Evolutionary conservation across 2,113 vertebrate species (phyloP), one percentile per base, ranked within the genome.

Genomic region (Silurus meridionalis): DNA sequence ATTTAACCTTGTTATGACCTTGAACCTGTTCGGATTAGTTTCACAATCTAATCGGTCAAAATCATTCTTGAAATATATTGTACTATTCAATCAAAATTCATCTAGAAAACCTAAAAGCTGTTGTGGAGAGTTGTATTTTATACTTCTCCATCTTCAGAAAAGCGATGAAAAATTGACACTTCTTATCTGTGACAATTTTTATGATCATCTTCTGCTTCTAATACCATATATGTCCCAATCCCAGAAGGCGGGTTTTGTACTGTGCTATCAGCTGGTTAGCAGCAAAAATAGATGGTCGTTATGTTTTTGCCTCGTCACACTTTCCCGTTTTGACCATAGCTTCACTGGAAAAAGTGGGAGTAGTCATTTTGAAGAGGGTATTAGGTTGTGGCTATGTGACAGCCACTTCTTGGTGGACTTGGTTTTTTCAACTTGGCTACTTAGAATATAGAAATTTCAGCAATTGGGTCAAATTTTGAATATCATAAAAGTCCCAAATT

Each of bases 1-100:
- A 17, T 71, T 74, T 50, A 46, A 74, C 71, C 71, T 74, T 23
- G 71, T 14, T 74, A 8, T 74, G 71, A 74, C 71, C 71, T 74
- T 50, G 71, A 5, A 17, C 71, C 19, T 11, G 46, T 21, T 50
- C 50, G 46, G 46, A 2, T 72, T 28, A 37, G 23, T 69, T 46
- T 28, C 14, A 37, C 15, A 69, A 69, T 46, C 69, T 8, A 46
- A 72, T 48, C 69, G 69, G 66, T 69, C 37, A 3, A 1, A 15
- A 15, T 48, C 19, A 48, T 72, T 19, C 6, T 37, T 37, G 37
- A 37, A 37, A 37, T 37, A 37, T 50, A 71, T 8, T 14, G 15
- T 15, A 19, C 28, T 71, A 46, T 46, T 19, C 37, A 23, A 1
- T 19, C 17, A 0, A 2, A 14, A 37, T 3, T 7, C 28, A 71